Percentiles rank a stretch among this genome's conserved stretches.
Evolutionary conservation across 92 coral and sea anemone genomes (phyloP).

Genomic region (Paramuricea clavata): DNA sequence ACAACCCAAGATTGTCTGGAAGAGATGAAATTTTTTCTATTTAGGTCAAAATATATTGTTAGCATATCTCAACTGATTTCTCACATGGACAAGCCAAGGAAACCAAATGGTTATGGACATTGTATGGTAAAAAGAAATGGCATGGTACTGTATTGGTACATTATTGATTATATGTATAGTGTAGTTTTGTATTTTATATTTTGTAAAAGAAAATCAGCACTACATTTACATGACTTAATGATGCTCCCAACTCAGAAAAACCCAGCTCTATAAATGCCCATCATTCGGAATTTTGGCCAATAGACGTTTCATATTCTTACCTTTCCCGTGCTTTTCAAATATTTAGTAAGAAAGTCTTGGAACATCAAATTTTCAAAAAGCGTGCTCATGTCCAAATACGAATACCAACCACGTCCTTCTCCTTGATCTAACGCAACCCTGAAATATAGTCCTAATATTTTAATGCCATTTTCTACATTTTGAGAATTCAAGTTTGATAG

Average conservation of each 20-base stretch:
- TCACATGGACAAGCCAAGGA: no score
- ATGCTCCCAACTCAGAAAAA: no score
- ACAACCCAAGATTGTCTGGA: slow-evolving; percentile 30
- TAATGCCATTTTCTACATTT: not conserved
- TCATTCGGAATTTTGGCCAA: no score
- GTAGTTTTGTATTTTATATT: no score
- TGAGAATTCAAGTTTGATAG: not conserved
- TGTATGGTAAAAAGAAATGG: no score
- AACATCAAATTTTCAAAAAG: slow-evolving; percentile 76
- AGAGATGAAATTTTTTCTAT: not conserved
- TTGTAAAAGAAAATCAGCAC: not conserved
- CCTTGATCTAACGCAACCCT: slow-evolving; percentile 48
- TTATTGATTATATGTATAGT: no score
- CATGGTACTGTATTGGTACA: no score
- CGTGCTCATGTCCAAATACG: slow-evolving; percentile 73
- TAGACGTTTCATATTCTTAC: slow-evolving; percentile 37
- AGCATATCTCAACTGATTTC: no score
- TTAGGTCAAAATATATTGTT: no score
- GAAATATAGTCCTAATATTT: not conserved
- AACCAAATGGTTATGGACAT: no score
- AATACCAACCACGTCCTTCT: slow-evolving; percentile 33
- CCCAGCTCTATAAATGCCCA: no score
- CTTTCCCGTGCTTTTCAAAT: slow-evolving; percentile 73
- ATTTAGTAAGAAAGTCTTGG: slow-evolving; percentile 54
- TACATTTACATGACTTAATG: no score